Conservation (phyloP, 1,140 invertebrate genomes). For the Rhizoglyphus robini region DNA sequence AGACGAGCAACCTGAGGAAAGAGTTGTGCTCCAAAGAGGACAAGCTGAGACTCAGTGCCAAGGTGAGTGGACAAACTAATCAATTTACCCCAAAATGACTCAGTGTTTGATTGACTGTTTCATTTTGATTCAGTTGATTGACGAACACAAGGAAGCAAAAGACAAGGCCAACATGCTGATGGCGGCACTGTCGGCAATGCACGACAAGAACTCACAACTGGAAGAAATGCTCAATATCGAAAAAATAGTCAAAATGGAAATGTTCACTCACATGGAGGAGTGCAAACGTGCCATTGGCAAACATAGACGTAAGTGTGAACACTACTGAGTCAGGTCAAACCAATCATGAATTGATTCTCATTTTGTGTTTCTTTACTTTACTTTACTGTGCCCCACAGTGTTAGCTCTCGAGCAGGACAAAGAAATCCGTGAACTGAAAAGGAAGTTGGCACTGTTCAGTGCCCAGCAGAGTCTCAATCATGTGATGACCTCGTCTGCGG, state of each 20-base stretch:
- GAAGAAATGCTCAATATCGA: conserved; percentile 87
- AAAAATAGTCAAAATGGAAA: conserved; percentile 85
- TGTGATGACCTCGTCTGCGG: background rate
- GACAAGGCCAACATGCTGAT: conserved; percentile 63
- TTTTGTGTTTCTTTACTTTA: conserved; percentile 1
- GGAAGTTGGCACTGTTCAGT: conserved; percentile 50
- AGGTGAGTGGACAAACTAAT: conserved; percentile 39
- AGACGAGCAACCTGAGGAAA: conserved; percentile 53
- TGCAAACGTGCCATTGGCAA: conserved; percentile 83
- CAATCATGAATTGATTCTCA: too few relatives aligned
- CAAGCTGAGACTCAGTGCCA: conserved; percentile 39
- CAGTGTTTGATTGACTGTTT: too few relatives aligned
- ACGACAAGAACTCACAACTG: conserved; percentile 71
- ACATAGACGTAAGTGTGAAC: conserved; percentile 63
- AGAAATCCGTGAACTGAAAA: conserved; percentile 76
- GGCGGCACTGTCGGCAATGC: conserved; percentile 59
- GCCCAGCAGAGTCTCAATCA: conserved; percentile 28
- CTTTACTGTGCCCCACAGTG: conserved; percentile 36
- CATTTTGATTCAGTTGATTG: conserved; percentile 34
- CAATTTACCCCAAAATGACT: background rate
- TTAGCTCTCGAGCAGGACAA: conserved; percentile 64
- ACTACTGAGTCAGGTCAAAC: conserved; percentile 13
- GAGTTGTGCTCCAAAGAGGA: conserved; percentile 64
- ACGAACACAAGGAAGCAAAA: conserved; percentile 52
- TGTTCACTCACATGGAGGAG: conserved; percentile 88